Conservation (phyloP, 1,140 invertebrate genomes). For the Achatina immaculata region DNA sequence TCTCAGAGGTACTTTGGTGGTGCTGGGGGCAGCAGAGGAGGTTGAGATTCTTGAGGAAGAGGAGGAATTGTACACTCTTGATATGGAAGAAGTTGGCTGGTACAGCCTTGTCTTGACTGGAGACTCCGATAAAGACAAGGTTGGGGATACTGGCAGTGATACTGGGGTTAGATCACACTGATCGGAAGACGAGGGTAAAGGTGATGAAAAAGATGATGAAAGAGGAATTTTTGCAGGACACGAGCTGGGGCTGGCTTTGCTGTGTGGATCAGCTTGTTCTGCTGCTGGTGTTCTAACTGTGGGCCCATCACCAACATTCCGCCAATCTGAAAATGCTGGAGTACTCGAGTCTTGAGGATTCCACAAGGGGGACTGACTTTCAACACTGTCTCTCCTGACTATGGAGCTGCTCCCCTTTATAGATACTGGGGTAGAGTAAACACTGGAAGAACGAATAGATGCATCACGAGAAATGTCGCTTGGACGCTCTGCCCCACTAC, state of each 20-base stretch:
- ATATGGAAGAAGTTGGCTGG: conserved; percentile 7
- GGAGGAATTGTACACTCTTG: conserved; percentile 27
- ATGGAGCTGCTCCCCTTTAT: not conserved
- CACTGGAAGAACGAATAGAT: conserved; percentile 6
- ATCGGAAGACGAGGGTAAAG: conserved; percentile 32
- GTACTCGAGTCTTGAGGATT: conserved; percentile 51
- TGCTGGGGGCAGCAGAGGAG: not conserved
- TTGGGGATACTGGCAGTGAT: conserved; percentile 13
- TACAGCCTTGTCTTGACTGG: not conserved
- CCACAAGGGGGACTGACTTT: conserved; percentile 16
- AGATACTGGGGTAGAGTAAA: not conserved
- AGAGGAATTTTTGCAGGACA: conserved; percentile 25
- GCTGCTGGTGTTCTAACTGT: conserved; percentile 33
- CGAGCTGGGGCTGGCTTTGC: conserved; percentile 47
- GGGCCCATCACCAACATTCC: conserved; percentile 39
- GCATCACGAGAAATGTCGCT: not conserved
- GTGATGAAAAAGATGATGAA: conserved; percentile 36
- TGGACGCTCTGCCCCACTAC: not conserved
- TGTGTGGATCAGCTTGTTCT: not conserved
- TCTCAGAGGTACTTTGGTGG: not conserved
- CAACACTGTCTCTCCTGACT: not conserved
- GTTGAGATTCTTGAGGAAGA: conserved; percentile 13
- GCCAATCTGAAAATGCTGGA: conserved; percentile 54
- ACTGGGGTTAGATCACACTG: conserved; percentile 24
- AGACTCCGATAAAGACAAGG: not conserved